Conservation (phyloP, 2,113 vertebrate genomes). For the Mungos mungo region DNA sequence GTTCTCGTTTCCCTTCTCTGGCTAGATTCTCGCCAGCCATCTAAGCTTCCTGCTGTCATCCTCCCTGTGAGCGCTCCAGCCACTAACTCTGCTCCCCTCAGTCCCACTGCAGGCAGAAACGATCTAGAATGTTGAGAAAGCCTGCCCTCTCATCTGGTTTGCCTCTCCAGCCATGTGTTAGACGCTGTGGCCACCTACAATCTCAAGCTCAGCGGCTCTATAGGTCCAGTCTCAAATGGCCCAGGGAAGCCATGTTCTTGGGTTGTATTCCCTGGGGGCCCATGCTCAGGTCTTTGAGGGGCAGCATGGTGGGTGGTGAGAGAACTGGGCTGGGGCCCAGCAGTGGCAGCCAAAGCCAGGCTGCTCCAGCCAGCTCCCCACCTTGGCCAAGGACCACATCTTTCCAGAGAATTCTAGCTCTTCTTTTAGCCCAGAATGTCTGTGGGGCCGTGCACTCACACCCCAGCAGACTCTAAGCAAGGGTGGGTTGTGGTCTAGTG, state of each 20-base stretch:
- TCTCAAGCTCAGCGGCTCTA: background rate
- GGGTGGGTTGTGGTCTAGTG: background rate
- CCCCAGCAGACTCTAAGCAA: background rate
- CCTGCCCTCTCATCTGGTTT: background rate
- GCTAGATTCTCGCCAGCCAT: background rate
- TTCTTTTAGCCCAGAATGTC: background rate
- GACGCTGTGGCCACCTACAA: background rate
- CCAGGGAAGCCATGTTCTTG: background rate
- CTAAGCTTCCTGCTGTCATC: background rate
- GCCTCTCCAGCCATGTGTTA: background rate
- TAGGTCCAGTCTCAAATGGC: background rate
- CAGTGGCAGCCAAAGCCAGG: background rate
- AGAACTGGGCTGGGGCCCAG: background rate
- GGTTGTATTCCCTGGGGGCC: background rate
- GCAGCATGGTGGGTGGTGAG: background rate
- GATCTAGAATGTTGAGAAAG: background rate
- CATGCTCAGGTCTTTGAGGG: background rate
- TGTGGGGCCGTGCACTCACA: background rate
- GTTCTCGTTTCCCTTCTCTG: background rate
- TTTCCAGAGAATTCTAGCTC: background rate
- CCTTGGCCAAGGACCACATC: background rate
- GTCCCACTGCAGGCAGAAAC: background rate
- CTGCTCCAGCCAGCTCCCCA: background rate
- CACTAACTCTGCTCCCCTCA: background rate
- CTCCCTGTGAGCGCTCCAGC: background rate